Evolutionary conservation across 2,797 vertebrate species (phyloP).

Genomic region (Hyperoplus immaculatus): DNA sequence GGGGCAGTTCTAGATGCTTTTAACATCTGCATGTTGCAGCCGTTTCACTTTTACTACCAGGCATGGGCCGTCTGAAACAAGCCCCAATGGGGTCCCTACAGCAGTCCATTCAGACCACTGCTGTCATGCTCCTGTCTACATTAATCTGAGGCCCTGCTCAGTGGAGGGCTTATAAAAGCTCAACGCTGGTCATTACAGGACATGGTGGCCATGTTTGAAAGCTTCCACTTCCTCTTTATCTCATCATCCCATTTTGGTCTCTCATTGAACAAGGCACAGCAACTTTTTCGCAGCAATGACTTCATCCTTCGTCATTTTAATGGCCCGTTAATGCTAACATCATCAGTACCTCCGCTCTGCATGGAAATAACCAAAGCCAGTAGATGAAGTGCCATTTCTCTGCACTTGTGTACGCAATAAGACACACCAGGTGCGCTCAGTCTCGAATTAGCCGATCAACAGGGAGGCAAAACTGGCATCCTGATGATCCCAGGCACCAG

Average conservation of each 20-base stretch:
- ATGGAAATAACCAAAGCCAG: conserved; percentile 79
- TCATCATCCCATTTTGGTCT: conserved; percentile 31
- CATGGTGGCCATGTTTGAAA: conserved; percentile 70
- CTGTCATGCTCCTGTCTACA: conserved; percentile 71
- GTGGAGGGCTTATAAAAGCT: conserved; percentile 73
- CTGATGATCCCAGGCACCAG: conserved; percentile 84
- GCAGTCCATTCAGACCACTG: conserved; percentile 76
- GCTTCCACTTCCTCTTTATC: conserved; percentile 60
- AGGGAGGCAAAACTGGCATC: conserved; percentile 85
- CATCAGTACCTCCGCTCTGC: conserved; percentile 78
- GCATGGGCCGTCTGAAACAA: conserved; percentile 66
- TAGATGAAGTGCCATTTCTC: conserved; percentile 77
- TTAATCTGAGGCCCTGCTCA: conserved; percentile 70
- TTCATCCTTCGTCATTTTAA: conserved; percentile 79
- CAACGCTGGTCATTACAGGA: conserved; percentile 62
- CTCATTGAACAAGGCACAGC: conserved; percentile 58
- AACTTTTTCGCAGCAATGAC: conserved; percentile 63
- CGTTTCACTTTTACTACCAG: conserved; percentile 78
- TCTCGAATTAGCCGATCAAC: conserved; percentile 89
- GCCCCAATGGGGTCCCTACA: conserved; percentile 71
- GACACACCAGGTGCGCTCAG: conserved; percentile 87
- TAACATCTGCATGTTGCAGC: conserved; percentile 81
- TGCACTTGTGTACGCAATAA: conserved; percentile 81
- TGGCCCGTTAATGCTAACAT: conserved; percentile 80
- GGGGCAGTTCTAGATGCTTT: conserved; percentile 68